Conservation (phyloP, 2,797 vertebrate genomes). For the Liparis tanakae region DNA sequence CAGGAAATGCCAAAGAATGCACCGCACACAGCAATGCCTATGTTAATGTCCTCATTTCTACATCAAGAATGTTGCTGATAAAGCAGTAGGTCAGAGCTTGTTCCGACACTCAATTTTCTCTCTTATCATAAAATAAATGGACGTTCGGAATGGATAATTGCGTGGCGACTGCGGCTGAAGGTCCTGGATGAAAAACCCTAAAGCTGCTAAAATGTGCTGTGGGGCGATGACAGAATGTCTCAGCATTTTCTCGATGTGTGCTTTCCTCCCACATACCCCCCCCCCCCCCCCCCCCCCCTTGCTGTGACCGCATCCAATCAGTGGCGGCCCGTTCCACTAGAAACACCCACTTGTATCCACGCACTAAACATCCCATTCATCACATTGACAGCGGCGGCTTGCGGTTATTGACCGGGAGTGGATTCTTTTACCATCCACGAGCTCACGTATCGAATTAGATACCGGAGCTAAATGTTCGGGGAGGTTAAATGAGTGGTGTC, state of each 20-base stretch:
- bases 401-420: constrained; percentile 73
- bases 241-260: constrained; percentile 46
- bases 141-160: constrained; percentile 25
- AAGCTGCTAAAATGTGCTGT: neutral
- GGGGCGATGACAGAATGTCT: constrained; percentile 35
- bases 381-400: constrained; percentile 70
- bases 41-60: constrained; percentile 54
- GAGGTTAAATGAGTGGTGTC: constrained; percentile 57
- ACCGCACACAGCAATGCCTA: constrained; percentile 10
- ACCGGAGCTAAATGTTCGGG: constrained; percentile 57
- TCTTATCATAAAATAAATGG: constrained; percentile 37
- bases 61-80: constrained; percentile 38
- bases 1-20: constrained; percentile 41
- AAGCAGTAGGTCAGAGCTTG: constrained; percentile 24
- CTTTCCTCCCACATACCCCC: constrained; percentile 56
- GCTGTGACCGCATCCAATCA: constrained; percentile 64
- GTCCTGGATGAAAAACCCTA: neutral
- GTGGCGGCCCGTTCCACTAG: constrained; percentile 52
- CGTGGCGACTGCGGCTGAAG: constrained; percentile 13
- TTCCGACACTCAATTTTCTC: constrained; percentile 33
- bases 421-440: constrained; percentile 56
- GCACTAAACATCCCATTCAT: constrained; percentile 71
- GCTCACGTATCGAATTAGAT: constrained; percentile 67
- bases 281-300: neutral
- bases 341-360: constrained; percentile 62